Percentiles rank a stretch among this genome's conserved stretches.
Conservation (phyloP, 2,888 invertebrate genomes). For the Chrysomela aeneicollis region DNA sequence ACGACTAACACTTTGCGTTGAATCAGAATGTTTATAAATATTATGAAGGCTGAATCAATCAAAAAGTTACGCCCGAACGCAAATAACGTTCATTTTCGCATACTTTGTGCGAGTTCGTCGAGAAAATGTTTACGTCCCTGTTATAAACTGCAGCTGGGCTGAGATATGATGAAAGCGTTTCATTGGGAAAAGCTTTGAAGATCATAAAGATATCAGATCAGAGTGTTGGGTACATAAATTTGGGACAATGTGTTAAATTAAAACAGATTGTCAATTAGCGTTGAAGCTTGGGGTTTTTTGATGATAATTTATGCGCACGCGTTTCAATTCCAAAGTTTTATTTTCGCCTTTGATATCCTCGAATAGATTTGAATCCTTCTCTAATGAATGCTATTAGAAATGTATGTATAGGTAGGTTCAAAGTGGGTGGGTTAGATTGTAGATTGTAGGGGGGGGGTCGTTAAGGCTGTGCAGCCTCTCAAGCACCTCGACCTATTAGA, state of each 20-base stretch:
- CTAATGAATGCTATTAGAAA: no score
- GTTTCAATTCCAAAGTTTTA: no score
- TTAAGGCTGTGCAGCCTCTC: no score
- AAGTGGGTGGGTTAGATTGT: no score
- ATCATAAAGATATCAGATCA: conserved; percentile 2
- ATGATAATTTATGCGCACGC: no score
- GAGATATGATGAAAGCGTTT: conserved; percentile 2
- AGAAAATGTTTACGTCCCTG: not conserved
- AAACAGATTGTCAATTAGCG: not conserved
- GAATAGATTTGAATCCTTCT: no score
- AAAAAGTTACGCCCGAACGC: not conserved
- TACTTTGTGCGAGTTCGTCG: not conserved
- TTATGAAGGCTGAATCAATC: conserved; percentile 17
- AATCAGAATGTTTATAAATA: conserved; percentile 21
- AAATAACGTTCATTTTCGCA: conserved; percentile 3
- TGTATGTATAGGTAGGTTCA: no score
- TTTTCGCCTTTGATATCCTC: no score
- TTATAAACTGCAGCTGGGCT: conserved; percentile 1
- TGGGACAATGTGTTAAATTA: not conserved
- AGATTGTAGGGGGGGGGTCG: no score
- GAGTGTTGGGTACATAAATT: not conserved
- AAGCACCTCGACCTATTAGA: no score
- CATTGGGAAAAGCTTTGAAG: not conserved
- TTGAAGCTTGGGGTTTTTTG: not conserved
- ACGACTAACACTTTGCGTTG: conserved; percentile 14